Conservation (phyloP, 2,888 invertebrate genomes). For the Octodonta nipae region DNA sequence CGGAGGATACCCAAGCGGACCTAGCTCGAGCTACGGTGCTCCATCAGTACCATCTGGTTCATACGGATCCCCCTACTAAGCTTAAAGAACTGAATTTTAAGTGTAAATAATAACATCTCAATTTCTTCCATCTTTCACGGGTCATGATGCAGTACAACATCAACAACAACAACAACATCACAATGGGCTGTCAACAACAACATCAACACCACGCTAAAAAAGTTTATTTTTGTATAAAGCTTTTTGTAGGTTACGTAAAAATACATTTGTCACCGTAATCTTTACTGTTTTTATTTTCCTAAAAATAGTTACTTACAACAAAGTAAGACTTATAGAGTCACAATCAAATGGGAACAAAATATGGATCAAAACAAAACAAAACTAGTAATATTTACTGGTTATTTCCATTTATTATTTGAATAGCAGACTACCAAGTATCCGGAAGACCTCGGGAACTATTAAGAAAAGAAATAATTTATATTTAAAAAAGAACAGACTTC, state of each 20-base stretch:
- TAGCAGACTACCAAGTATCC: no score
- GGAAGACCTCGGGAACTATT: no score
- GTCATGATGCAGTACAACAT: conserved; percentile 34
- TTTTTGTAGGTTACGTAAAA: conserved; percentile 38
- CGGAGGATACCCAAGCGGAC: conserved; percentile 38
- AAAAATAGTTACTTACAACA: no score
- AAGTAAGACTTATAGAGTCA: no score
- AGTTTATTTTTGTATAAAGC: conserved; percentile 38
- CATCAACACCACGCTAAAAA: conserved; percentile 20
- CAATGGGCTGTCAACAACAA: conserved; percentile 11
- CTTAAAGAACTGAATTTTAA: conserved; percentile 23
- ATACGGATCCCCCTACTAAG: conserved; percentile 21
- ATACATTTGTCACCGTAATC: conserved; percentile 43
- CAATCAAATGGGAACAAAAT: no score
- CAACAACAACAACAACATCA: conserved; percentile 15
- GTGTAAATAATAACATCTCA: conserved; percentile 20
- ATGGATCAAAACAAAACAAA: no score
- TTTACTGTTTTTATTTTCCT: no score
- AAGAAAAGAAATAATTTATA: no score
- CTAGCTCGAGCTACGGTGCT: conserved; percentile 36
- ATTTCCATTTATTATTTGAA: no score
- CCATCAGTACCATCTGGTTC: conserved; percentile 44
- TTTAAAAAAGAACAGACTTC: no score
- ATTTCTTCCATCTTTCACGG: conserved; percentile 27
- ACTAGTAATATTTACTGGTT: no score